Percentiles rank a stretch among this genome's conserved stretches.
phyloP scores from a whole-genome alignment of 2,797 vertebrate species.

The Chaunax sp. region DNA sequence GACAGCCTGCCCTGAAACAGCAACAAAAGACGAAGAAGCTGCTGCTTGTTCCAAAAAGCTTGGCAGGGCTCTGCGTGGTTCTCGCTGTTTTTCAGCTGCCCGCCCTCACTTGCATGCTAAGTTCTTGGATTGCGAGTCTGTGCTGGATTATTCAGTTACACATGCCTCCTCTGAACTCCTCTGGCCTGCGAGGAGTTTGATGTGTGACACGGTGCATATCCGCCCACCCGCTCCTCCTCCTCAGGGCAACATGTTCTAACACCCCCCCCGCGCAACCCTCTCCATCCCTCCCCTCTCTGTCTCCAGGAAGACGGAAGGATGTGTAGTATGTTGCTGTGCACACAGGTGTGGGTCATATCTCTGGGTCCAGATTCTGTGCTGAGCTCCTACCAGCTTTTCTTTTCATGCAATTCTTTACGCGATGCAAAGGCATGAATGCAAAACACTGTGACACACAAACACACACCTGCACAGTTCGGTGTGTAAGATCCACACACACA shows the following conservation, averaged over 20 bases:
- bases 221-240: conserved; percentile 61
- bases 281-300: conserved; percentile 16
- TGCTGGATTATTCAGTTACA: conserved; percentile 49
- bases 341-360: conserved; percentile 50
- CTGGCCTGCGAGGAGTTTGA: conserved; percentile 65
- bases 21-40: conserved; percentile 48
- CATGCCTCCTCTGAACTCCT: conserved; percentile 65
- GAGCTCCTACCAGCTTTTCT: conserved; percentile 45
- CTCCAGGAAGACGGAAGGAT: conserved; percentile 43
- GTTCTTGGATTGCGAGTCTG: conserved; percentile 50
- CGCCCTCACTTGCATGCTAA: conserved; percentile 59
- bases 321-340: conserved; percentile 23
- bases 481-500: background rate
- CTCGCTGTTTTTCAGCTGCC: conserved; percentile 49
- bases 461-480: conserved; percentile 1
- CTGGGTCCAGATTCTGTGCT: conserved; percentile 54
- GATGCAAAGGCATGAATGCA: conserved; percentile 34
- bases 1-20: conserved; percentile 49
- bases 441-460: conserved; percentile 23
- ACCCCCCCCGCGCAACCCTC: background rate
- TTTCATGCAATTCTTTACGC: conserved; percentile 49
- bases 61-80: conserved; percentile 42
- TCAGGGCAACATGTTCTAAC: conserved; percentile 39
- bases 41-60: conserved; percentile 39
- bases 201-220: conserved; percentile 60